Conservation (phyloP, 2,113 vertebrate species). For the Limnothrissa miodon region DNA sequence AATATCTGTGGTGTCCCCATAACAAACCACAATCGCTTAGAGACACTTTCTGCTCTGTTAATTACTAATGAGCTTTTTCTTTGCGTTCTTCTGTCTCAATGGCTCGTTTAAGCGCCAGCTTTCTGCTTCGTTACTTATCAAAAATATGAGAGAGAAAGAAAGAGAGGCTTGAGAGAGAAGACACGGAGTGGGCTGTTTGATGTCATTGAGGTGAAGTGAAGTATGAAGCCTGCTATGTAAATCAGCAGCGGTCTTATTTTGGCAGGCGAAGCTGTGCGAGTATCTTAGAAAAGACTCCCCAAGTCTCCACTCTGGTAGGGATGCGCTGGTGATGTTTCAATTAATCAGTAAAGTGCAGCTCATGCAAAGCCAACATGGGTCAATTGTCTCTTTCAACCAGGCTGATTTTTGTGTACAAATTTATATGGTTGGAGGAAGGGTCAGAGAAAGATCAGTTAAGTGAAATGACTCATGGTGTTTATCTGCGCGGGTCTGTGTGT, state of each 20-base stretch:
- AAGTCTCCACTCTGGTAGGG: neutral
- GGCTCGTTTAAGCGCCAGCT: constrained; percentile 70
- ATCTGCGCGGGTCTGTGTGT: neutral
- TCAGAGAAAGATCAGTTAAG: neutral
- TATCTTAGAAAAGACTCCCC: neutral
- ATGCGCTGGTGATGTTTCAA: neutral
- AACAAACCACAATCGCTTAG: constrained; percentile 57
- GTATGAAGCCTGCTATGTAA: constrained; percentile 61
- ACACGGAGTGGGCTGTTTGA: constrained; percentile 57
- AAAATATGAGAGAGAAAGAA: constrained; percentile 60
- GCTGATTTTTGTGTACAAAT: neutral
- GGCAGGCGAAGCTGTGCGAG: neutral
- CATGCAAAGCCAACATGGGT: neutral
- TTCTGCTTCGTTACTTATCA: constrained; percentile 82
- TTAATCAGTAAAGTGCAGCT: neutral
- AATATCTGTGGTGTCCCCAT: constrained; percentile 50
- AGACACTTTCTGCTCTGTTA: constrained; percentile 78
- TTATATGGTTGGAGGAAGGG: neutral
- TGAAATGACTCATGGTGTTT: neutral
- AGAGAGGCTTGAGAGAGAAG: constrained; percentile 61
- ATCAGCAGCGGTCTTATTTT: constrained; percentile 41
- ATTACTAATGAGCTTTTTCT: constrained; percentile 73
- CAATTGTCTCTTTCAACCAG: neutral
- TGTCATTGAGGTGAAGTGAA: constrained; percentile 65
- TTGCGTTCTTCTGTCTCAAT: constrained; percentile 67